phyloP scores from a whole-genome alignment of 2,888 invertebrate genomes.

The Loripinus fragilis region DNA sequence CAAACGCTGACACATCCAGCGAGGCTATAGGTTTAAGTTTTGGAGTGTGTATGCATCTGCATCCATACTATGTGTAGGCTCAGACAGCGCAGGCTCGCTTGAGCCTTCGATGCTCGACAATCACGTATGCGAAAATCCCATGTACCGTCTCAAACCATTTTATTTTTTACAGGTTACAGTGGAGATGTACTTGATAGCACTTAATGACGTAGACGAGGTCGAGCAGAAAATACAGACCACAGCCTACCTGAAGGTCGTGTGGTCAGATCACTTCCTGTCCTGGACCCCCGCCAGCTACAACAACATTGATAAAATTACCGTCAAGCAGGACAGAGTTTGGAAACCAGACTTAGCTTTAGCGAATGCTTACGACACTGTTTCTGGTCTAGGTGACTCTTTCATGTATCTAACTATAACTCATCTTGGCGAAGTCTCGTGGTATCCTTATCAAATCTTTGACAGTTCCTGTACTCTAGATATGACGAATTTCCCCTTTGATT shows the following conservation, averaged over 20 bases:
- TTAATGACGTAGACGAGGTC: slow-evolving; percentile 59
- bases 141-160: too few species aligned
- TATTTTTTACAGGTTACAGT: slow-evolving; percentile 34
- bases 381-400: slow-evolving; percentile 54
- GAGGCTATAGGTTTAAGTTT: too few species aligned
- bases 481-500: slow-evolving; percentile 59
- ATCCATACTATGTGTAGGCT: too few species aligned
- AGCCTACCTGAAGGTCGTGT: slow-evolving; percentile 53
- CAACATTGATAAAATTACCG: slow-evolving; percentile 41
- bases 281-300: slow-evolving; percentile 54
- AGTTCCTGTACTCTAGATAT: slow-evolving; percentile 56
- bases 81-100: too few species aligned
- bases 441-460: slow-evolving; percentile 57
- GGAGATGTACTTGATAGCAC: slow-evolving; percentile 51
- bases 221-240: slow-evolving; percentile 59
- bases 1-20: too few species aligned
- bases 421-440: slow-evolving; percentile 46
- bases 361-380: slow-evolving; percentile 53
- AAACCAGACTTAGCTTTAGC: slow-evolving; percentile 63
- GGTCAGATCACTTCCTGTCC: slow-evolving; percentile 55
- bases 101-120: too few species aligned
- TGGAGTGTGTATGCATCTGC: too few species aligned
- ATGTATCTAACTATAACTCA: slow-evolving; percentile 41
- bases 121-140: too few species aligned
- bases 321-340: slow-evolving; percentile 60